Evolutionary conservation across 2,888 invertebrate species (phyloP), one percentile per base, ranked within the genome.

Genomic region (Erynnis tages): DNA sequence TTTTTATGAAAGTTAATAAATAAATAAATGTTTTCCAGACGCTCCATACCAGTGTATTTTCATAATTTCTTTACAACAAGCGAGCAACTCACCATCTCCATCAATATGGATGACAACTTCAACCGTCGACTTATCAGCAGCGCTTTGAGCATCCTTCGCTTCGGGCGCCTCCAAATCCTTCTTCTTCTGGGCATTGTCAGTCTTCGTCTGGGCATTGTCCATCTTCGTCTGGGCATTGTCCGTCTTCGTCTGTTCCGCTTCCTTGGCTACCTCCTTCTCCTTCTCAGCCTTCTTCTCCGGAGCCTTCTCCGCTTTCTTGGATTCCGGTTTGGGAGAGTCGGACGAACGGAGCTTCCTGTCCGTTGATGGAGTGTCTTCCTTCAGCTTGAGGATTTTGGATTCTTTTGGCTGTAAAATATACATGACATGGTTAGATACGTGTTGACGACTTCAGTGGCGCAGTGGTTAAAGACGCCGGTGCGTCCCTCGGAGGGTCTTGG

Each of bases 261-360:
- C 56, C 3, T 59, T 56, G 7, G 53, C 54, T 4, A 37, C 57
- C n/a, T 54, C 59, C 11, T 61, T 60, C 8, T 58, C 58, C 3
- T 47, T 58, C 21, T 62, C 62, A n/a, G 48, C 34, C 32, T 41
- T 47, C 34, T 58, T 54, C 52, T 66, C 55, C 61, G 66, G 11
- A 53, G 58, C 47, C 44, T 66, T 71, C 46, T 71, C 62, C 1
- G 54, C 27, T 21, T 65, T 73, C 52, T 72, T 78, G 2, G 66
- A 44, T 1, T 76, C 69, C 0, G 74, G 81, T 57, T 79, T 84
- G 0, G 85, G 82, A 0, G 85, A 82, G 54, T 83, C 80, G 0
- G 83, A 63, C 0, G 87, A 87, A 0, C 86, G 76, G 0, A 87
- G 66, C 34, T 79, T 81, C 5, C 86, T 74, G 43, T 83, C 84